Conservation (phyloP, 1,140 invertebrate genomes). For the Listronotus oregonensis region DNA sequence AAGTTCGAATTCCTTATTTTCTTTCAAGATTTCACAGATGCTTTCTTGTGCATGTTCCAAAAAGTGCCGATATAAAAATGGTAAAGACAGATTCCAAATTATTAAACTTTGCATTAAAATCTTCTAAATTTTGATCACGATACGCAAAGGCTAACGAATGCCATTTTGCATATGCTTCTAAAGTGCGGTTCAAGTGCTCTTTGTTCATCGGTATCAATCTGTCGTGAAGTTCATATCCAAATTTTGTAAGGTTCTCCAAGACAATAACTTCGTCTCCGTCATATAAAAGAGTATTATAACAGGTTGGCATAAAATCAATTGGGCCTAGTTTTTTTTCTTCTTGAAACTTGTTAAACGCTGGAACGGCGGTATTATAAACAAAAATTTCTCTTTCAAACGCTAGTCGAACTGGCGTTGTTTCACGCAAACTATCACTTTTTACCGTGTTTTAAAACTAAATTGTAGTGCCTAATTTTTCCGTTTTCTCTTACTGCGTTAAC, state of each 20-base stretch:
- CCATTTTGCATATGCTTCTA: constrained; percentile 58
- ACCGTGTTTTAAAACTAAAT: constrained; percentile 38
- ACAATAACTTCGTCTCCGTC: constrained; percentile 9
- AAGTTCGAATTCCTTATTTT: neutral
- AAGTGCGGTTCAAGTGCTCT: constrained; percentile 38
- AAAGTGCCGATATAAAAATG: neutral
- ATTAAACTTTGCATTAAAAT: constrained; percentile 16
- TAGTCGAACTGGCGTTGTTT: constrained; percentile 10
- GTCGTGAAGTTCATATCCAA: constrained; percentile 17
- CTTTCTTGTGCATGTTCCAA: neutral
- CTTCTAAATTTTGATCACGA: constrained; percentile 51
- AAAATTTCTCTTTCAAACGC: constrained; percentile 31
- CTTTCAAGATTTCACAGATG: neutral
- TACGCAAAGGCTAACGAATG: constrained; percentile 60
- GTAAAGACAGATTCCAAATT: neutral
- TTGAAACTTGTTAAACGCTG: constrained; percentile 23
- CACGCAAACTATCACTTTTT: constrained; percentile 26
- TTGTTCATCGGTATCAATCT: constrained; percentile 11
- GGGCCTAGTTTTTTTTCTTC: neutral
- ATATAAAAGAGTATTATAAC: neutral
- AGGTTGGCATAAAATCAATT: constrained; percentile 2
- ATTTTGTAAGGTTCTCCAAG: constrained; percentile 18
- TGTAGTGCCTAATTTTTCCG: neutral
- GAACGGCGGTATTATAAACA: constrained; percentile 32
- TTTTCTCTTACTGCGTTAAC: constrained; percentile 7